Evolutionary conservation across 1,140 invertebrate species (phyloP), one percentile per base, ranked within the genome.

Genomic region (Cyrtorhinus lividipennis): DNA sequence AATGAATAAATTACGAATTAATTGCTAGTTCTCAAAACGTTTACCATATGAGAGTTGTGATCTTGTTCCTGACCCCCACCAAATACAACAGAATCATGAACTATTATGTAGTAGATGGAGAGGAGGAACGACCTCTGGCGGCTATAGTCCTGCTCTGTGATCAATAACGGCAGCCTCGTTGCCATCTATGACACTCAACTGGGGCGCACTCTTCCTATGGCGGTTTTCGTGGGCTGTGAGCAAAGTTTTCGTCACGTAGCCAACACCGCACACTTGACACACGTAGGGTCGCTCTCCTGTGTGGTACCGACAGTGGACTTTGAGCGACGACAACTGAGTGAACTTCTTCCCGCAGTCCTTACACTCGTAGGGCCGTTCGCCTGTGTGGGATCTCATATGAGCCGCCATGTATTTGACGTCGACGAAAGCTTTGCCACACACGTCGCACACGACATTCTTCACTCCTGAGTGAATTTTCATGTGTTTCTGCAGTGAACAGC

Each of bases 251-350:
- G 56, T 66, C 2, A 63, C 62, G 27, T 87, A 90, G 0, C 83
- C 76, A 71, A 87, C 88, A 2, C 78, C 76, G 68, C 88, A 90
- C 30, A 80, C 77, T 0, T 75, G 76, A 67, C 86, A 81, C 64
- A 80, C 71, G 70, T 83, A 84, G 0, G 83, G 83, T 44, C 79
- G 68, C 62, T 83, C 80, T 1, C 81, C 80, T 0, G 85, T 87
- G 67, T 90, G 87, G 3, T 81, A 83, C 2, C 84, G 71, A 10
- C 81, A 71, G 67, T 87, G 85, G 2, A 85, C 84, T 67, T 84
- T 86, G 1, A 87, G 69, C 67, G 85, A 85, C 66, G 85, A 84
- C 62, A 84, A 73, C 10, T 84, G 77, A 30, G 83, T 84, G 68
- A 86, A 87, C 0, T 81, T 80, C 67, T 86, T 86, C 12, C 64